Conservation (phyloP, 2,113 vertebrate genomes). For the Nothoprocta perdicaria region DNA sequence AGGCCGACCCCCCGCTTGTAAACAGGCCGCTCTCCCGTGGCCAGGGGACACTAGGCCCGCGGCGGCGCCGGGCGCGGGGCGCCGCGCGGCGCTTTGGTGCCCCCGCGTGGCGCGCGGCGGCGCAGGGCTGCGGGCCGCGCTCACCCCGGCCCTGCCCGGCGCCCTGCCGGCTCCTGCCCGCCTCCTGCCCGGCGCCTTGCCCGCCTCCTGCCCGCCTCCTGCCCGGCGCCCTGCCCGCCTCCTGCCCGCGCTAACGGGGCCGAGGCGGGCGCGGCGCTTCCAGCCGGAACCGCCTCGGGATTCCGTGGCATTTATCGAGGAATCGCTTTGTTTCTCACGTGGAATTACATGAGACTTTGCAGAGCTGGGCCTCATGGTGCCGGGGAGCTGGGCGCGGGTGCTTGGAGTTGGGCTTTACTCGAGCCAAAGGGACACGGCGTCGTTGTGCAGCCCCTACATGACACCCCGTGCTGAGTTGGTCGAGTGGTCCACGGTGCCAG, state of each 20-base stretch:
- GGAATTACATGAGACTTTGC: too few relatives aligned
- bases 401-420: fast-evolving
- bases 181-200: too few relatives aligned
- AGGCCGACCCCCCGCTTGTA: background rate
- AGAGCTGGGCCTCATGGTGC: too few relatives aligned
- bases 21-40: fast-evolving
- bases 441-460: fast-evolving
- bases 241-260: background rate
- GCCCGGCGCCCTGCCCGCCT: fast-evolving
- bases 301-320: background rate
- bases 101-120: slow-evolving; percentile 69
- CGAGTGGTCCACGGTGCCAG: fast-evolving
- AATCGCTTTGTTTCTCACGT: background rate
- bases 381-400: background rate
- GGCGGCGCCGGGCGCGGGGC: background rate
- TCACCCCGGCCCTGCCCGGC: fast-evolving
- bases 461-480: fast-evolving
- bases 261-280: fast-evolving
- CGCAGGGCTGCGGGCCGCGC: background rate
- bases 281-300: background rate
- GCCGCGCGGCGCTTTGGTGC: slow-evolving; percentile 69
- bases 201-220: fast-evolving
- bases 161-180: fast-evolving
- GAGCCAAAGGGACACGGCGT: background rate
- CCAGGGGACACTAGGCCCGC: too few relatives aligned